These are phyloP conservation scores for Anastrepha obliqua DNA, from an alignment of 1,140 invertebrate species.

Conservation along the genomic window DNA sequence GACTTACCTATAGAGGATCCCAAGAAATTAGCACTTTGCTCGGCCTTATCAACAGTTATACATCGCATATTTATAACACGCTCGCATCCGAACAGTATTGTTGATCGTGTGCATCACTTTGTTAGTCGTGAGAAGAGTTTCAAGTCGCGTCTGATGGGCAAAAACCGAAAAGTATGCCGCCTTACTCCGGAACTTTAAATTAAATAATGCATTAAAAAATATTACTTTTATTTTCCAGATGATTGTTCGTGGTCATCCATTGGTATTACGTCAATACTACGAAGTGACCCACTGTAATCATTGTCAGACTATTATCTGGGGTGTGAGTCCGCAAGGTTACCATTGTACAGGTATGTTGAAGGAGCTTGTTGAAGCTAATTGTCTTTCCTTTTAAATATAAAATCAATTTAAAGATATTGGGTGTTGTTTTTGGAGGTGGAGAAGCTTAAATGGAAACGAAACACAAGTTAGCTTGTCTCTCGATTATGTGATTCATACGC, in stretches of 20 bases:
- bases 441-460: too few relatives aligned
- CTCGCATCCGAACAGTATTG: constrained; percentile 69
- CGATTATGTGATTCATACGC: too few relatives aligned
- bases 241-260: constrained; percentile 90
- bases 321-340: constrained; percentile 95
- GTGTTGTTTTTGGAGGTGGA: too few relatives aligned
- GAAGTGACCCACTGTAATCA: constrained; percentile 93
- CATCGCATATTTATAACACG: constrained; percentile 72
- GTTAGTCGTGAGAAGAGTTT: constrained; percentile 90
- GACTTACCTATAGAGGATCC: constrained; percentile 79
- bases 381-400: too few relatives aligned
- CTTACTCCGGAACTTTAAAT: neutral
- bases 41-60: constrained; percentile 87
- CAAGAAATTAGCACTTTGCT: constrained; percentile 82
- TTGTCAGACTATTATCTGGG: constrained; percentile 94
- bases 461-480: too few relatives aligned
- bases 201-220: neutral
- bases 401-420: too few relatives aligned
- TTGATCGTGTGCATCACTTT: constrained; percentile 80
- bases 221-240: constrained; percentile 76
- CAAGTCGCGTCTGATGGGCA: constrained; percentile 83
- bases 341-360: constrained; percentile 81
- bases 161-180: constrained; percentile 78
- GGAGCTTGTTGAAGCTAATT: too few relatives aligned
- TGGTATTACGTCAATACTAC: constrained; percentile 90